These are phyloP conservation scores for Pomatostomus ruficeps DNA, from an alignment of 2,113 vertebrate genomes.

Conservation along the genomic window DNA sequence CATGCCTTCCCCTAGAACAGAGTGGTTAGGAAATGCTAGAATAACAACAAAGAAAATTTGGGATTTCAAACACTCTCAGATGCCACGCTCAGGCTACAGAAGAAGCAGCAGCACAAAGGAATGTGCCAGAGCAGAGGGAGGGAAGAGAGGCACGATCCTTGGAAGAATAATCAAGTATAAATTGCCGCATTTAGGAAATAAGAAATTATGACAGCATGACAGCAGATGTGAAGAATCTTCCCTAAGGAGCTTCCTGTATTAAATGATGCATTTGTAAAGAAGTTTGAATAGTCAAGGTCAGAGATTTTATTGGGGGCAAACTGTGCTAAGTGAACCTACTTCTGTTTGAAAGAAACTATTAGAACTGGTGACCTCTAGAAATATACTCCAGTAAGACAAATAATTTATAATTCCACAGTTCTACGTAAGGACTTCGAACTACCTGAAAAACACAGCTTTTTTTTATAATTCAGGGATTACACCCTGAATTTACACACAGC, in stretches of 20 bases:
- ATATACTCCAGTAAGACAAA: slow-evolving; percentile 19
- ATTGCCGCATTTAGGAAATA: slow-evolving; percentile 56
- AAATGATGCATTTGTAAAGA: slow-evolving; percentile 49
- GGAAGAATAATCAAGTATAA: slow-evolving; percentile 42
- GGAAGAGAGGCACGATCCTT: neutral
- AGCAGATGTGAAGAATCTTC: slow-evolving; percentile 52
- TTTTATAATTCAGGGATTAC: neutral
- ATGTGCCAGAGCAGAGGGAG: slow-evolving; percentile 8
- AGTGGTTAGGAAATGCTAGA: neutral
- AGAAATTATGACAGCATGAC: slow-evolving; percentile 41
- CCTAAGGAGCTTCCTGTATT: slow-evolving; percentile 30
- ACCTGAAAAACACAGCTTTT: neutral
- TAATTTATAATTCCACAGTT: neutral
- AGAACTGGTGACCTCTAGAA: slow-evolving; percentile 17
- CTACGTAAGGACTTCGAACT: neutral
- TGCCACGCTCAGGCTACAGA: neutral
- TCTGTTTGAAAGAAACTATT: slow-evolving; percentile 32
- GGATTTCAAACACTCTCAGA: neutral
- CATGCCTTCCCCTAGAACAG: neutral
- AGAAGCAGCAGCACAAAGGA: slow-evolving; percentile 1
- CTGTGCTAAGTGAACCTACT: slow-evolving; percentile 18
- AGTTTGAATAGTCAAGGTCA: slow-evolving; percentile 50
- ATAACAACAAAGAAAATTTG: neutral
- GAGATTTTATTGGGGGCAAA: slow-evolving; percentile 38
- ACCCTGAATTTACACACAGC: neutral